phyloP scores from a whole-genome alignment of 92 coral and sea anemone genomes.

The Nematostella vectensis region DNA sequence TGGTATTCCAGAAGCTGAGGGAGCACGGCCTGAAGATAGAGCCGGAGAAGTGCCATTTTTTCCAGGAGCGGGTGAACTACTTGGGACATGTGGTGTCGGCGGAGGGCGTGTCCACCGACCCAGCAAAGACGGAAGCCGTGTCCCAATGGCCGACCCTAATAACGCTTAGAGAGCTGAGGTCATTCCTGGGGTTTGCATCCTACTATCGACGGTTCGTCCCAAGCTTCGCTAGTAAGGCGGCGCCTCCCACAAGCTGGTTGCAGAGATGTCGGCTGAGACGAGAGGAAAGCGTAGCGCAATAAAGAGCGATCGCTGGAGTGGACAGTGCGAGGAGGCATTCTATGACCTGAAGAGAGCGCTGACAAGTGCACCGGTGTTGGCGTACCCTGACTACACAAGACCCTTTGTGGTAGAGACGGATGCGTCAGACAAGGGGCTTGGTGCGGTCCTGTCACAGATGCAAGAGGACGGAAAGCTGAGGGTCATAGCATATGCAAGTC shows the following conservation, averaged over 20 bases:
- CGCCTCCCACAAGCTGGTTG: conserved; percentile 20
- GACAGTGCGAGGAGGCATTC: no score
- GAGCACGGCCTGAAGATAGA: conserved; percentile 31
- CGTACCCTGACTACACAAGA: no score
- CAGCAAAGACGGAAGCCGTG: conserved; percentile 39
- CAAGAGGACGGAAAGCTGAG: no score
- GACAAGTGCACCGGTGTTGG: no score
- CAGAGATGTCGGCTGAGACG: no score
- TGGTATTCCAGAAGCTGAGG: conserved; percentile 16
- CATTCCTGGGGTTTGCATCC: conserved; percentile 39
- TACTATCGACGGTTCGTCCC: conserved; percentile 41
- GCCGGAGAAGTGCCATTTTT: conserved; percentile 34
- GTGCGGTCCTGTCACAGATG: no score
- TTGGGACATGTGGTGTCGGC: conserved; percentile 40
- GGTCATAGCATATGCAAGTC: no score
- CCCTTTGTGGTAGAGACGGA: no score
- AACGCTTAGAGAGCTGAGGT: conserved; percentile 26
- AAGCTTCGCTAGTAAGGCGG: conserved; percentile 33
- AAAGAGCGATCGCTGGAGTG: no score
- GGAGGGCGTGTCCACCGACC: conserved; percentile 46
- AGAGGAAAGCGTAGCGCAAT: no score
- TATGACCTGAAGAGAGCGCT: no score
- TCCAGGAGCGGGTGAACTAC: conserved; percentile 20
- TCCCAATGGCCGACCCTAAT: conserved; percentile 23
- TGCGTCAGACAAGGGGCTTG: no score